Evolutionary conservation across 2,888 invertebrate genomes (phyloP).

Genomic region (Lasioglossum leucozonium): DNA sequence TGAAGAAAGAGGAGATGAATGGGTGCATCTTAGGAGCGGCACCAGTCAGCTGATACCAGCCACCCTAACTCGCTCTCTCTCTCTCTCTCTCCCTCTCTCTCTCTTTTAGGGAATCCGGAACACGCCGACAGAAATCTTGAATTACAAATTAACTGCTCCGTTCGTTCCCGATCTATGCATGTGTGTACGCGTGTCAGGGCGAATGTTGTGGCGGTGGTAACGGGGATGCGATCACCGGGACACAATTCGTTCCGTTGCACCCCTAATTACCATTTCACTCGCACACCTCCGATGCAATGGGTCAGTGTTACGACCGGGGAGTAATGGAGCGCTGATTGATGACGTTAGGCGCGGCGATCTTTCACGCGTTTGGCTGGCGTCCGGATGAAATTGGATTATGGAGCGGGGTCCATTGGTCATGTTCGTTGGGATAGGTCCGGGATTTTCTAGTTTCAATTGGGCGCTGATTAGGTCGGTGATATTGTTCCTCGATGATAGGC

Average conservation of each 20-base stretch:
- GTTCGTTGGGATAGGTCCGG: background rate
- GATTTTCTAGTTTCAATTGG: background rate
- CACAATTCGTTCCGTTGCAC: background rate
- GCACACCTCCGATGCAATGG: background rate
- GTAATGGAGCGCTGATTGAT: background rate
- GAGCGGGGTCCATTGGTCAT: background rate
- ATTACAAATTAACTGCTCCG: constrained; percentile 70
- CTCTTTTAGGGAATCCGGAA: constrained; percentile 51
- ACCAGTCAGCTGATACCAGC: constrained; percentile 70
- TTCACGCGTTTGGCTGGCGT: background rate
- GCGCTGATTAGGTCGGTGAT: background rate
- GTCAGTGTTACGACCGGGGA: background rate
- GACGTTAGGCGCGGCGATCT: background rate
- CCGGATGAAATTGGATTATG: background rate
- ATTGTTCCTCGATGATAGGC: background rate
- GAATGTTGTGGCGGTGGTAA: background rate
- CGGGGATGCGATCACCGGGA: background rate
- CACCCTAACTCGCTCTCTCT: constrained; percentile 18
- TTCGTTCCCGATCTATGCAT: constrained; percentile 6
- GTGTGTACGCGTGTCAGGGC: background rate
- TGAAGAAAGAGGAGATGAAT: constrained; percentile 75
- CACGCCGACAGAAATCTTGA: constrained; percentile 62
- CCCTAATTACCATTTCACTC: constrained; percentile 9
- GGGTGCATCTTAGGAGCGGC: constrained; percentile 76
- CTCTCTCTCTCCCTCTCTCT: background rate